Conservation (phyloP, 1,140 invertebrate genomes). For the Heliconius hermathena region DNA sequence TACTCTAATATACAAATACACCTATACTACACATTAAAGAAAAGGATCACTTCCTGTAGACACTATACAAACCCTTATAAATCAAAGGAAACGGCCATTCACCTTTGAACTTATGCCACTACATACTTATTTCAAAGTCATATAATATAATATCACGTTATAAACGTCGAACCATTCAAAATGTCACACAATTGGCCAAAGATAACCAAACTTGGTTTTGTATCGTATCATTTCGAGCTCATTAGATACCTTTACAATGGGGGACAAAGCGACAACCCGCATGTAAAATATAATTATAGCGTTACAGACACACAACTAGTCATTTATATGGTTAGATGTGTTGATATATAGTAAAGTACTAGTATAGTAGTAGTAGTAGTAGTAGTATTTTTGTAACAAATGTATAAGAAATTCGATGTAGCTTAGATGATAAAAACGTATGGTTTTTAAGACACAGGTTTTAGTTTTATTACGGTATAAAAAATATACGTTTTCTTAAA, state of each 20-base stretch:
- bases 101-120: not conserved
- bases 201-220: constrained; percentile 23
- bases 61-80: not conserved
- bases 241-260: constrained; percentile 5
- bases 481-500: no score
- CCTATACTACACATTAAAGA: not conserved
- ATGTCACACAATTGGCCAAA: constrained; percentile 26
- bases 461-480: no score
- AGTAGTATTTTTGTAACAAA: no score
- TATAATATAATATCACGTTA: not conserved
- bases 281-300: not conserved
- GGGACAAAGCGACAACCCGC: constrained; percentile 1
- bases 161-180: constrained; percentile 9
- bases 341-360: not conserved
- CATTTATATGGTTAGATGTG: not conserved
- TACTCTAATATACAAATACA: not conserved
- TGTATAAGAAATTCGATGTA: no score
- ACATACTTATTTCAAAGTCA: constrained; percentile 3
- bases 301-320: not conserved
- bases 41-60: not conserved
- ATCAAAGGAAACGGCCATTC: not conserved
- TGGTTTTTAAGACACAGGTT: no score
- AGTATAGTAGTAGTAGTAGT: no score
- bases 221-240: constrained; percentile 10
- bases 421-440: no score